Evolutionary conservation across 1,140 invertebrate genomes (phyloP).

Genomic region (Bombus sylvicola): DNA sequence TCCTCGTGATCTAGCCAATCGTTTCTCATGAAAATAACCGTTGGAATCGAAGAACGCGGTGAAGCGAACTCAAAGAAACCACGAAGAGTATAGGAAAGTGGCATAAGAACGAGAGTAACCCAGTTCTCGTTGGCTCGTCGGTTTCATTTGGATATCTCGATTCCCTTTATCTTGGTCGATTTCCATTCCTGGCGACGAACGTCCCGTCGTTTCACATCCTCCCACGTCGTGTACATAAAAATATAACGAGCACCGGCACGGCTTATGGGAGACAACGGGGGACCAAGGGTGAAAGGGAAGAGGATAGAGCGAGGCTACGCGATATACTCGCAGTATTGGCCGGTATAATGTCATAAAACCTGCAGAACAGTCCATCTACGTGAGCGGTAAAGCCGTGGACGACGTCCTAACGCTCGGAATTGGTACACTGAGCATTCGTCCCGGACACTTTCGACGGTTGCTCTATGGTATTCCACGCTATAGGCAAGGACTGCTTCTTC

Average conservation of each 20-base stretch:
- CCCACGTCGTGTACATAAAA: slow-evolving; percentile 67
- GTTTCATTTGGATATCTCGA: slow-evolving; percentile 18
- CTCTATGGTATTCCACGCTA: not conserved
- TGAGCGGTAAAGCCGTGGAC: slow-evolving; percentile 29
- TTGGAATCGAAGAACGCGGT: not conserved
- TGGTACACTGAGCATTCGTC: slow-evolving; percentile 6
- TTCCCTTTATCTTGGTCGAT: slow-evolving; percentile 38
- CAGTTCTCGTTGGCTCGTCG: not conserved
- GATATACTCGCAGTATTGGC: slow-evolving; percentile 43
- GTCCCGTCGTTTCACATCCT: slow-evolving; percentile 50
- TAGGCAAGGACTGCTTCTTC: not conserved
- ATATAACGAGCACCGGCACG: slow-evolving; percentile 67
- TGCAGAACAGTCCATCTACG: slow-evolving; percentile 30
- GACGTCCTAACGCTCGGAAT: slow-evolving; percentile 21
- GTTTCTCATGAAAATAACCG: slow-evolving; percentile 8
- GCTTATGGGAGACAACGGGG: slow-evolving; percentile 32
- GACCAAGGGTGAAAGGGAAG: not conserved
- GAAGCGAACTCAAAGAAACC: not conserved
- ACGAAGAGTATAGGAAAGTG: not conserved
- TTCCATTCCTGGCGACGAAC: slow-evolving; percentile 32
- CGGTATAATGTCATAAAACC: slow-evolving; percentile 62
- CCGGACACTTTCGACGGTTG: slow-evolving; percentile 10
- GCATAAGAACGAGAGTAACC: not conserved
- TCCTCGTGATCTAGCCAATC: not conserved
- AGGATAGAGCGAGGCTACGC: not conserved